A percentile compares a stretch with the other conserved stretches of the same genome.
These are phyloP conservation scores for Pachymerium ferrugineum DNA, from an alignment of 2,888 invertebrate genomes.

Conservation along the genomic window DNA sequence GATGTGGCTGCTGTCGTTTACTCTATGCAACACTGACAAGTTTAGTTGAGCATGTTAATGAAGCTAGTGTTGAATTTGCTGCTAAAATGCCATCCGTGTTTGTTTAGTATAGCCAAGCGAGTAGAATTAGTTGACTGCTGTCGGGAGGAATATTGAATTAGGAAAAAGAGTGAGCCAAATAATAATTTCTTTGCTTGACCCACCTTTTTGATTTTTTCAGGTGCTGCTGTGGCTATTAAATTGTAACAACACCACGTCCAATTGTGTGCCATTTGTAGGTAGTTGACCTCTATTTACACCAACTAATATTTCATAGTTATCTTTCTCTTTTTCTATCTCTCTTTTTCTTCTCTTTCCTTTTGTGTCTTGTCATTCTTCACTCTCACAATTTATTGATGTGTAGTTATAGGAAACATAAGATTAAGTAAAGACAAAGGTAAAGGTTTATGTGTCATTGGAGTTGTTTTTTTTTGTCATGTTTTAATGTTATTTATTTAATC, in stretches of 20 bases:
- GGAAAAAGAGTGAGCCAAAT: no score
- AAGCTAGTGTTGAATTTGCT: neutral
- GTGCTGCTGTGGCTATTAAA: constrained; percentile 27
- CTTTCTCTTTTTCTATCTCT: neutral
- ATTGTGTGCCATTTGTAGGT: constrained; percentile 21
- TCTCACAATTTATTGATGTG: no score
- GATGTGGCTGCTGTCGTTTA: constrained; percentile 14
- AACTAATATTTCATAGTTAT: neutral
- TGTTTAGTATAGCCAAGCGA: no score
- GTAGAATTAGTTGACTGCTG: no score
- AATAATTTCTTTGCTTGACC: no score
- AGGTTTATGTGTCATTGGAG: no score
- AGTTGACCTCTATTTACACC: constrained; percentile 4
- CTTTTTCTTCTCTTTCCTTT: neutral
- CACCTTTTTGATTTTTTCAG: no score
- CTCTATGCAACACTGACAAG: constrained; percentile 21
- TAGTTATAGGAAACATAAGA: no score
- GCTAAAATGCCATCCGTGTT: neutral
- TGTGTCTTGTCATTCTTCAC: neutral
- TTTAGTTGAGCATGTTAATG: constrained; percentile 22
- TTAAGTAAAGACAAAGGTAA: no score
- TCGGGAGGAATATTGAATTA: no score
- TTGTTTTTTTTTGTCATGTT: constrained; percentile 9
- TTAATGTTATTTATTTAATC: constrained; percentile 29
- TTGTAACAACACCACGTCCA: constrained; percentile 22